These are phyloP conservation scores for Columba livia DNA, from an alignment of 2,113 vertebrate genomes.

Conservation along the genomic window DNA sequence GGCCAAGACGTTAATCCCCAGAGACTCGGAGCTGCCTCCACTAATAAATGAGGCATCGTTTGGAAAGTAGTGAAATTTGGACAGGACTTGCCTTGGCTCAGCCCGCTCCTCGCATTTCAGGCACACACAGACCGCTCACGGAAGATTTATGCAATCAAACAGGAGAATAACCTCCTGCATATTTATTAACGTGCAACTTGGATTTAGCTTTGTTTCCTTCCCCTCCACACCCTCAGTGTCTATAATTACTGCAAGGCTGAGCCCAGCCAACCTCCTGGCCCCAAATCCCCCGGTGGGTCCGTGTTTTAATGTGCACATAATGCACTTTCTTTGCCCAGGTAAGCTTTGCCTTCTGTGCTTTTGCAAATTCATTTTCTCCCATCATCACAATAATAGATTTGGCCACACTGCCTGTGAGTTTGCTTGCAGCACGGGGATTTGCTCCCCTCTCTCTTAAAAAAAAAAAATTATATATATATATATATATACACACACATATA, in stretches of 20 bases:
- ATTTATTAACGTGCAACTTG: neutral
- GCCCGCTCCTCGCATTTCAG: constrained; percentile 45
- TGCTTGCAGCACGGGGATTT: fast-evolving
- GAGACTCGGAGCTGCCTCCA: constrained; percentile 9
- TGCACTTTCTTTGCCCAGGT: neutral
- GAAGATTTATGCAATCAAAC: constrained; percentile 21
- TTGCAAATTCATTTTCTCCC: neutral
- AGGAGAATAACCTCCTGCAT: constrained; percentile 3
- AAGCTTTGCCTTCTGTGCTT: fast-evolving
- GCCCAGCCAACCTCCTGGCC: neutral
- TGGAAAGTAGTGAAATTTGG: constrained; percentile 65
- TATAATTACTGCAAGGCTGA: neutral
- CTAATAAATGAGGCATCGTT: constrained; percentile 67
- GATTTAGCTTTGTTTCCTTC: neutral
- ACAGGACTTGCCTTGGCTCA: constrained; percentile 48
- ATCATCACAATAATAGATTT: neutral
- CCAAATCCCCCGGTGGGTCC: neutral
- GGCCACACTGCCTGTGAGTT: fast-evolving
- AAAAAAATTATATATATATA: too few relatives aligned
- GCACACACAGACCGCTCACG: neutral
- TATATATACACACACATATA: neutral
- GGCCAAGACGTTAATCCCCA: neutral
- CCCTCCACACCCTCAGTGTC: neutral
- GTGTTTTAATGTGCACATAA: fast-evolving
- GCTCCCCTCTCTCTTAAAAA: neutral